A percentile compares a stretch with the other conserved stretches of the same genome.
These are phyloP conservation scores for Charaxes varanes DNA, from an alignment of 1,140 invertebrate species.

Conservation along the genomic window DNA sequence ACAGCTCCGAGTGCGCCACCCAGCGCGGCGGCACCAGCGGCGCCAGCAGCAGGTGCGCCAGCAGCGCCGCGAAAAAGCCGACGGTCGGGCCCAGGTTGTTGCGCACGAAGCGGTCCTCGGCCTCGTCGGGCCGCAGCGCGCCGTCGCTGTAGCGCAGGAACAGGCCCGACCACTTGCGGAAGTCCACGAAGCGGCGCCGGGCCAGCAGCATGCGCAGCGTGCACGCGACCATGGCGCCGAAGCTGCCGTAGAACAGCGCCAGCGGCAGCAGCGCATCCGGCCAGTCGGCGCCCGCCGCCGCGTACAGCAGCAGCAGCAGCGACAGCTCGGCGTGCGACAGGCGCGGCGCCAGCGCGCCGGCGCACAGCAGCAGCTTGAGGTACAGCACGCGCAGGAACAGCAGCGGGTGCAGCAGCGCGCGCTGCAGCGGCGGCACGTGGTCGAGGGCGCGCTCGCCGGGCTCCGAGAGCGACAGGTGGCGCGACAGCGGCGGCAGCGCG, in stretches of 20 bases:
- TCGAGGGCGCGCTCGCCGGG: slow-evolving; percentile 78
- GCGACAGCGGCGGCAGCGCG: slow-evolving; percentile 83
- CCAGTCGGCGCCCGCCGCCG: slow-evolving; percentile 79
- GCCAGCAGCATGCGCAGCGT: slow-evolving; percentile 87
- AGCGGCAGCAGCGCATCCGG: slow-evolving; percentile 80
- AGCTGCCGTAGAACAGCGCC: slow-evolving; percentile 81
- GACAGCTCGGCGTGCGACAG: slow-evolving; percentile 79
- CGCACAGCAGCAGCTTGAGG: slow-evolving; percentile 78
- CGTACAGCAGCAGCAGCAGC: slow-evolving; percentile 80
- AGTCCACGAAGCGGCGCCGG: slow-evolving; percentile 83
- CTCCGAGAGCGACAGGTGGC: slow-evolving; percentile 81
- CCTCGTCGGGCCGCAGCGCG: slow-evolving; percentile 83
- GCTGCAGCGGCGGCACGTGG: slow-evolving; percentile 80
- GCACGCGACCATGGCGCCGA: slow-evolving; percentile 82
- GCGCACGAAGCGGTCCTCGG: slow-evolving; percentile 86
- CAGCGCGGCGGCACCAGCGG: slow-evolving; percentile 84
- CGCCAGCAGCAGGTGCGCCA: slow-evolving; percentile 84
- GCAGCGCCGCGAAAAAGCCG: slow-evolving; percentile 84
- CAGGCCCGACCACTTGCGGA: slow-evolving; percentile 85
- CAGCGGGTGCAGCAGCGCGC: slow-evolving; percentile 81
- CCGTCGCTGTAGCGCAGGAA: slow-evolving; percentile 82
- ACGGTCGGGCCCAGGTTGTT: slow-evolving; percentile 88
- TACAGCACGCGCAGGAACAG: slow-evolving; percentile 81
- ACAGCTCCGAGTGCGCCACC: slow-evolving; percentile 88
- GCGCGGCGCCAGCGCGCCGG: slow-evolving; percentile 74